Evolutionary conservation across 2,113 vertebrate genomes (phyloP), one percentile per base, ranked within the genome.

Genomic region (Tachysurus fulvidraco): DNA sequence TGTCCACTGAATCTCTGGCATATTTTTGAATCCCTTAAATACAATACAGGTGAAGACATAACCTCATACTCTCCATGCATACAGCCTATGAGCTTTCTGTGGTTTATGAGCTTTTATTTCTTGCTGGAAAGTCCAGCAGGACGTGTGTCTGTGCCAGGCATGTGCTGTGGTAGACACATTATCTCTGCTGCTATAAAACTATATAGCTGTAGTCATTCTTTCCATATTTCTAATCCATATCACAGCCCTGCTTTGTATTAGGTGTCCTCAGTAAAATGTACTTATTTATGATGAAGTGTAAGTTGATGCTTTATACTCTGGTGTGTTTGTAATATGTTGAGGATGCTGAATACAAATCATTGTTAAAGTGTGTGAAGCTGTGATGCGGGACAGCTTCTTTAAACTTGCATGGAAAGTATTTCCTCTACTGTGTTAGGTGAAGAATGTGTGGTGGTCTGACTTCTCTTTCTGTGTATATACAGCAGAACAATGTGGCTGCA

Each of bases 401-500:
- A 60, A 41, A 6, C 19, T 25, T 19, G 21, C 67, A 8, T 25
- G 23, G 41, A 78, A 28, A 62, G 16, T 52, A 19, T 36, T 85
- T 64, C 44, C 4, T 50, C 23, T 50, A 11, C 6, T 14, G 23
- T 76, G 41, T 41, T 62, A 28, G 23, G 17, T 16, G 77, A 85
- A 64, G 13, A 55, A 55, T 82, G 57, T 44, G 21, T 41, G 57
- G 54, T 36, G 77, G 54, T 81, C 55, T 60, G 78, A 79, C 54
- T 5, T 85, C 5, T 82, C 16, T 86, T 23, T 50, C 57, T 17
- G 19, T 65, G 4, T 86, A 10, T n/a, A 17, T 59, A 55, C 87
- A 85, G 84, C 89, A 98, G 96, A 96, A 95, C 89, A 97, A 97
- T 77, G 95, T 94, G 28, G 92, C 94, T 82, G 95, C 95, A 11